Evolutionary conservation across 1,140 invertebrate genomes (phyloP).

Genomic region (Papilio glaucus): DNA sequence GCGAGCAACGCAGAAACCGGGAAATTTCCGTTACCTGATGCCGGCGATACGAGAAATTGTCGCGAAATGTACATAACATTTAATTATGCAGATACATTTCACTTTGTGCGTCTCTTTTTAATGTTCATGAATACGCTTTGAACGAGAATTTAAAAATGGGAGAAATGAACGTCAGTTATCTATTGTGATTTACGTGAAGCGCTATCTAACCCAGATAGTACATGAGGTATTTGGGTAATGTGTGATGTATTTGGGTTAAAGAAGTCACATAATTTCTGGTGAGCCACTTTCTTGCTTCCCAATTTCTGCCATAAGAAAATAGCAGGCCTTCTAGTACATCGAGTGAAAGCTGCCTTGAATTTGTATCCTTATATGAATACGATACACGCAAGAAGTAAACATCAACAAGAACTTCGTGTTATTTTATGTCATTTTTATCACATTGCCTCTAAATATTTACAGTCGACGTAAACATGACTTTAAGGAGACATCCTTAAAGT

Average conservation of each 20-base stretch:
- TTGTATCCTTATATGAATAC: background rate
- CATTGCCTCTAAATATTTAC: slow-evolving; percentile 1
- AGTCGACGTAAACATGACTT: background rate
- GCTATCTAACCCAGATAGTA: background rate
- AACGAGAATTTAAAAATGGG: background rate
- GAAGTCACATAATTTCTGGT: background rate
- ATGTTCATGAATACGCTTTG: background rate
- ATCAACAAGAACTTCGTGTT: background rate
- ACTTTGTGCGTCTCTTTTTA: background rate
- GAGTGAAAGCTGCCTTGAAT: background rate
- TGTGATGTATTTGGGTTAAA: background rate
- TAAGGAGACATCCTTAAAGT: too few relatives aligned
- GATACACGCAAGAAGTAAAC: background rate
- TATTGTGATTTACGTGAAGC: background rate
- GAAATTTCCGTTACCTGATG: slow-evolving; percentile 38
- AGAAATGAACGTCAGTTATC: background rate
- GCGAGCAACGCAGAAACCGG: slow-evolving; percentile 25
- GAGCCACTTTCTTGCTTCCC: background rate
- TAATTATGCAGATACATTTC: slow-evolving; percentile 34
- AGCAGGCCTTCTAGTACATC: too few relatives aligned
- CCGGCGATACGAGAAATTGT: slow-evolving; percentile 27
- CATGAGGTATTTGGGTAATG: too few relatives aligned
- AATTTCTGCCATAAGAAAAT: too few relatives aligned
- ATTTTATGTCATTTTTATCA: slow-evolving; percentile 11
- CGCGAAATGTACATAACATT: slow-evolving; percentile 37